Evolutionary conservation across 2,113 vertebrate genomes (phyloP), one percentile per base, ranked within the genome.

Genomic region (Mobula birostris): DNA sequence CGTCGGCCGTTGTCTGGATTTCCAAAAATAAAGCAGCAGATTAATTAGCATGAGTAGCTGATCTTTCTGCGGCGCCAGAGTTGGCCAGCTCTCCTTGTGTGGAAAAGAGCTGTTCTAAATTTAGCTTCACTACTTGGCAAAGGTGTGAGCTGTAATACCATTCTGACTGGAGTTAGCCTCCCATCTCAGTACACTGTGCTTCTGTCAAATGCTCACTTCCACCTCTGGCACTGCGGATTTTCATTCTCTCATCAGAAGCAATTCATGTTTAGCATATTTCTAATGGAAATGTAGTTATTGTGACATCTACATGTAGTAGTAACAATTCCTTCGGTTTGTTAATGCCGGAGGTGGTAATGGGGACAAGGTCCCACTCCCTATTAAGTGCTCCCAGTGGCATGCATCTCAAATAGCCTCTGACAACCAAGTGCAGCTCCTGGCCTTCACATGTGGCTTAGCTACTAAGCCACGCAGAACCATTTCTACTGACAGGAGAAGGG

Each of bases 11-110:
- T 32, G 15, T 66, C 61, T n/a, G 12, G 85, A 68, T 68, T 61
- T 14, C 85, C 32, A 90, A 90, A 90, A 90, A 90, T 90, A 90
- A 66, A 90, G 14, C 85, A 66, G 61, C 66, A 29, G 61, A 32
- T 5, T 27, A 90, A 90, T 36, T n/a, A 66, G 17, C 27, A 66
- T n/a, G 14, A 90, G 32, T 90, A n/a, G 85, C 2, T 90, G n/a
- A 17, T 61, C 32, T 32, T 32, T 68, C 85, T 19, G 12, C 32
- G 61, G 85, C 85, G 85, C 85, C 61, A 66, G 14, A 90, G 85
- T 66, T 32, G 61, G 61, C 85, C n/a, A 66, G 61, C 58, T 90
- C n/a, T 19, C 1, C n/a, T 90, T n/a, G 15, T 68, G 63, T 32
- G 66, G 29, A 32, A 36, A 19, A 15, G 66, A 61, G 2, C 29